phyloP scores from a whole-genome alignment of 1,140 invertebrate species.

The Meloidogyne floridensis region DNA sequence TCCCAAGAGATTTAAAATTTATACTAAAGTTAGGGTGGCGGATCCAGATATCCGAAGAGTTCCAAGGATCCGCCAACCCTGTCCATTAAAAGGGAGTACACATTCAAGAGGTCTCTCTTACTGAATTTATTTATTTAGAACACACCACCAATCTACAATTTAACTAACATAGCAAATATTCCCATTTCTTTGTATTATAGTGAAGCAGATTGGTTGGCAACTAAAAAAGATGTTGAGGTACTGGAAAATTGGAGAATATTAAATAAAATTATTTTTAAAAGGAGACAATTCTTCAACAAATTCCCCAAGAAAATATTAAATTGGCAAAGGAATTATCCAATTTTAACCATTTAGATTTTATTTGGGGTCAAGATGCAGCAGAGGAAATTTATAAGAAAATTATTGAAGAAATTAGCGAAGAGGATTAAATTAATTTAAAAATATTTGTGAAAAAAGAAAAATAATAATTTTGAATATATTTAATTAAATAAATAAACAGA shows the following conservation, averaged over 20 bases:
- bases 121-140: constrained; percentile 37
- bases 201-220: constrained; percentile 56
- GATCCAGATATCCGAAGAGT: too few species aligned
- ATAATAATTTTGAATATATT: too few species aligned
- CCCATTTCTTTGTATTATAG: constrained; percentile 59
- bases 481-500: too few species aligned
- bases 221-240: constrained; percentile 50
- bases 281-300: constrained; percentile 40
- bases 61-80: too few species aligned
- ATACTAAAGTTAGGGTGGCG: too few species aligned
- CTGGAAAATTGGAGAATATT: not conserved
- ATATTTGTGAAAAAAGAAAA: too few species aligned
- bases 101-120: too few species aligned
- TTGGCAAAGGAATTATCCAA: constrained; percentile 34
- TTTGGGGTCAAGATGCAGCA: constrained; percentile 51
- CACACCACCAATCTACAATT: constrained; percentile 56
- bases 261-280: constrained; percentile 29
- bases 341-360: constrained; percentile 61
- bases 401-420: constrained; percentile 34
- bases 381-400: constrained; percentile 54
- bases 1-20: constrained; percentile 24
- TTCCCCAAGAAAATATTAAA: constrained; percentile 46
- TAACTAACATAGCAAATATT: constrained; percentile 39
- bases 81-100: too few species aligned
- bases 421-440: too few species aligned